Evolutionary conservation across 2,113 vertebrate genomes (phyloP), one percentile per base, ranked within the genome.

Genomic region (Thamnaconus septentrionalis): DNA sequence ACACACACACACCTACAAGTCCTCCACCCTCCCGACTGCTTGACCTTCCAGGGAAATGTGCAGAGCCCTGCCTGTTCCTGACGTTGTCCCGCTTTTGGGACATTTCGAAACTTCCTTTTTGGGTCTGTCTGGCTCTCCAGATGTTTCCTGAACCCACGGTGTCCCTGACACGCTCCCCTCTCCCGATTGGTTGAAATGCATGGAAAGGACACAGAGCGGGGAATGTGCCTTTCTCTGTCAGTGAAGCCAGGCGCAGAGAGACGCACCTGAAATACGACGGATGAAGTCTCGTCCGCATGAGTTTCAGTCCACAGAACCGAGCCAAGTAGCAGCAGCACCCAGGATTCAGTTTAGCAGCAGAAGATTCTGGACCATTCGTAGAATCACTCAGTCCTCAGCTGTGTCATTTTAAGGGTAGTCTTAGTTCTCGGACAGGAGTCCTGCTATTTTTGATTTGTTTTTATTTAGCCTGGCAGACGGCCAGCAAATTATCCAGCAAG

Each of bases 81-180:
- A 91, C 92, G 93, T 65, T 93, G 73, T 80, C 83, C 82, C 70
- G 66, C 75, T 94, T 94, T 94, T 89, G 91, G 91, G 93, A 91
- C 91, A 92, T 93, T 93, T 84, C 57, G 88, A 94, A 95, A 95
- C 93, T 95, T 94, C 94, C 94, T 91, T 88, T 92, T 89, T 71
- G 53, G 80, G 91, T 72, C 88, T 90, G 93, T 93, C 93, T 90
- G 87, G 90, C 90, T 67, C 92, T 89, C 92, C 94, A 93, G 94
- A 90, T 91, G 92, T 92, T 92, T 92, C 91, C 90, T 92, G 87
- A 72, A 67, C 64, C 42, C 67, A 53, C 71, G 4, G 41, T 72
- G 65, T 76, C 65, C 80, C 73, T 50, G 69, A 66, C 77, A 61
- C 71, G 48, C 78, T 63, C 84, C 78, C 82, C 65, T 69, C 65